Conservation (phyloP, 2,797 vertebrate genomes). For the Coccyzus lansbergi region DNA sequence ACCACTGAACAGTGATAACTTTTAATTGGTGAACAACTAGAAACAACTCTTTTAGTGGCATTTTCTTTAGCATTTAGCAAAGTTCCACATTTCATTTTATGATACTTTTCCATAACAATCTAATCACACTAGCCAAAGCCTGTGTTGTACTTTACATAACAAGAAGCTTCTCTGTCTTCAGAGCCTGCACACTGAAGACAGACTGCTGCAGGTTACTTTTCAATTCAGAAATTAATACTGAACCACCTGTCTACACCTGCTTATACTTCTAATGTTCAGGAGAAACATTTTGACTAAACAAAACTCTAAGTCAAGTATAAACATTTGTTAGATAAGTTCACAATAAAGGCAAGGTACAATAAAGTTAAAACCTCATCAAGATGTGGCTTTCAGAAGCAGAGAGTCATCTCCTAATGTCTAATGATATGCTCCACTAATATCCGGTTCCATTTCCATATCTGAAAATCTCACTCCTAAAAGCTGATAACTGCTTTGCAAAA, state of each 20-base stretch:
- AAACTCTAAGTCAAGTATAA: background rate
- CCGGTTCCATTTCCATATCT: background rate
- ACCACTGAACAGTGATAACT: background rate
- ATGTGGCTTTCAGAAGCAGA: background rate
- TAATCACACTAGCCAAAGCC: background rate
- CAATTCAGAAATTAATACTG: background rate
- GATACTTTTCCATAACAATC: background rate
- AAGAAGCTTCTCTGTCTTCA: background rate
- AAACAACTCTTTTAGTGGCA: background rate
- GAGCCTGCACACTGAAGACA: background rate
- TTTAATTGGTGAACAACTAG: background rate
- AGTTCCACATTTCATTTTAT: background rate
- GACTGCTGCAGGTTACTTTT: background rate
- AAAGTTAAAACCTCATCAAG: background rate
- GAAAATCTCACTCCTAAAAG: background rate
- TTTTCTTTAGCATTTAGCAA: background rate
- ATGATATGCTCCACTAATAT: background rate
- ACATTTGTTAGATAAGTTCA: background rate
- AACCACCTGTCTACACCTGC: fast-evolving
- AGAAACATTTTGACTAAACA: background rate
- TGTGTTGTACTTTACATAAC: background rate
- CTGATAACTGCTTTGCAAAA: background rate
- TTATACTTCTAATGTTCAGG: background rate
- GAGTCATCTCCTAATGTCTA: background rate
- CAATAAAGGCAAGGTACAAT: background rate